Conservation (phyloP, 2,888 invertebrate genomes). For the Drosophila niveifrons region DNA sequence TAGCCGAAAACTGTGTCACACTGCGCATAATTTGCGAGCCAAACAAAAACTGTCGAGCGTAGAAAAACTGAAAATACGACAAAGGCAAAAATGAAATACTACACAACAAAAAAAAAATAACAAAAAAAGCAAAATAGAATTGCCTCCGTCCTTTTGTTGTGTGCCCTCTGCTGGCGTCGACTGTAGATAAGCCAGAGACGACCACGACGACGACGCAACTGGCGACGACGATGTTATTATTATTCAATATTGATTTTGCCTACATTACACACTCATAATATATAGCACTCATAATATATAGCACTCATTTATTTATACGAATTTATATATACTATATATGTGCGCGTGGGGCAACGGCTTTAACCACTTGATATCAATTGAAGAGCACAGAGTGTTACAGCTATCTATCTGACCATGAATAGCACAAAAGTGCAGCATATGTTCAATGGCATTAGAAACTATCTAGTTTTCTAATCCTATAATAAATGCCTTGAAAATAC, state of each 20-base stretch:
- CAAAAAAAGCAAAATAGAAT: slow-evolving; percentile 25
- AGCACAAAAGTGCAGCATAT: slow-evolving; percentile 13
- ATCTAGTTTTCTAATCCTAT: not conserved
- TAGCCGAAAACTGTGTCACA: slow-evolving; percentile 60
- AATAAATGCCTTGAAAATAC: too few relatives aligned
- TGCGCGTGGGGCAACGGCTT: not conserved
- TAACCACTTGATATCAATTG: slow-evolving; percentile 7
- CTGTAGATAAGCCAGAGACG: slow-evolving; percentile 56
- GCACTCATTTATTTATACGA: slow-evolving; percentile 20
- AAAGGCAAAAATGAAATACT: slow-evolving; percentile 9
- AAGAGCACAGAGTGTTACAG: not conserved
- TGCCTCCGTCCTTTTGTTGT: slow-evolving; percentile 27
- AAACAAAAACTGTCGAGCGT: slow-evolving; percentile 21
- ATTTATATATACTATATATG: slow-evolving; percentile 30
- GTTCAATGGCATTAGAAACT: not conserved
- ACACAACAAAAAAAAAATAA: not conserved
- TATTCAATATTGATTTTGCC: slow-evolving; percentile 75
- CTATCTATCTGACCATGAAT: slow-evolving; percentile 2
- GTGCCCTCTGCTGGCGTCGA: slow-evolving; percentile 24
- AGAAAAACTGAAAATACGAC: slow-evolving; percentile 15
- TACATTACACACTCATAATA: slow-evolving; percentile 44
- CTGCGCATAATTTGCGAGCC: slow-evolving; percentile 52
- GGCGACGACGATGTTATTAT: slow-evolving; percentile 38
- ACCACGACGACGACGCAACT: slow-evolving; percentile 33
- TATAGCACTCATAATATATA: slow-evolving; percentile 34